A percentile compares a stretch with the other conserved stretches of the same genome.
Conservation (phyloP, 1,140 invertebrate genomes). For the Oscheius sp. region DNA sequence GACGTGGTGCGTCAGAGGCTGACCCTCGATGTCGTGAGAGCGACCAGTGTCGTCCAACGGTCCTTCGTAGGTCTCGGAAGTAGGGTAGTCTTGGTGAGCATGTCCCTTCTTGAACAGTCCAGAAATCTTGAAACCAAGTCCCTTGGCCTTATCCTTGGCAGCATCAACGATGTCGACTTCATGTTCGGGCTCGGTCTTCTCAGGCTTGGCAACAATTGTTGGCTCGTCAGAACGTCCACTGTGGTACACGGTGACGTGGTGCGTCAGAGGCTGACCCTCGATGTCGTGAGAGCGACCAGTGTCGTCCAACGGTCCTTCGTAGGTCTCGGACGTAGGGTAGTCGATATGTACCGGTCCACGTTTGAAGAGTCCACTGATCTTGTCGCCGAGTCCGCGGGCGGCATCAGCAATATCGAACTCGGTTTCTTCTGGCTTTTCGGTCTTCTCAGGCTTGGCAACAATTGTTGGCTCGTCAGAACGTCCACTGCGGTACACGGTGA, state of each 20-base stretch:
- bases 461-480: not conserved
- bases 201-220: not conserved
- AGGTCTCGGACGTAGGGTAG: not conserved
- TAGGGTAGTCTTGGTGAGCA: not conserved
- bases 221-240: not conserved
- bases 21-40: conserved; percentile 10
- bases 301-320: not conserved
- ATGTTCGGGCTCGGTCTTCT: not conserved
- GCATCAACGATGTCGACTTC: not conserved
- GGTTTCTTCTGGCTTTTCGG: not conserved
- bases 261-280: not conserved
- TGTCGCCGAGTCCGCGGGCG: not conserved
- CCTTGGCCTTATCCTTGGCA: not conserved
- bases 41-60: not conserved
- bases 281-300: not conserved
- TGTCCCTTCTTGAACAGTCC: not conserved
- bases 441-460: not conserved
- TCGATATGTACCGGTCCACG: not conserved
- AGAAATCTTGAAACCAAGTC: not conserved
- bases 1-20: conserved; percentile 19
- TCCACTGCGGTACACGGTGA: not conserved
- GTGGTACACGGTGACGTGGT: not conserved
- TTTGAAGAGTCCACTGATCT: not conserved
- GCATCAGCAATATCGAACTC: not conserved
- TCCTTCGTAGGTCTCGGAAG: not conserved